These are phyloP conservation scores for Ophonus ardosiacus DNA, from an alignment of 2,888 invertebrate species.

Conservation along the genomic window DNA sequence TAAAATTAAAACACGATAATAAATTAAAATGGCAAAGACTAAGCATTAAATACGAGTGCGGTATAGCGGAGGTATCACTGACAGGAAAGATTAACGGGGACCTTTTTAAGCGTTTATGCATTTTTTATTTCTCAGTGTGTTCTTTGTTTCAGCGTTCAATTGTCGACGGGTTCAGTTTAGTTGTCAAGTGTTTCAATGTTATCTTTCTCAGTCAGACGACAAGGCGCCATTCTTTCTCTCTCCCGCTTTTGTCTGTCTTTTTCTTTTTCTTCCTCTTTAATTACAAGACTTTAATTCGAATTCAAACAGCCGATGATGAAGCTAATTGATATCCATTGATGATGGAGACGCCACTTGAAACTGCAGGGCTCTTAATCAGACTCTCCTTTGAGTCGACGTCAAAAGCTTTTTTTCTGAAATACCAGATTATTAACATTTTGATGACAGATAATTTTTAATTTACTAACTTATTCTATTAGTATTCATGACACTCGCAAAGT, in stretches of 20 bases:
- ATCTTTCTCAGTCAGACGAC: constrained; percentile 45
- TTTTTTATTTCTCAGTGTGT: constrained; percentile 43
- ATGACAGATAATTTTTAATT: constrained; percentile 33
- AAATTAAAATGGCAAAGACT: constrained; percentile 39
- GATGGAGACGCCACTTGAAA: constrained; percentile 34
- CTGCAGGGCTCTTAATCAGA: constrained; percentile 41
- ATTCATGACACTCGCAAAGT: background rate
- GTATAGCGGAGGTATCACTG: constrained; percentile 29
- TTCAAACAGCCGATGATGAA: constrained; percentile 59
- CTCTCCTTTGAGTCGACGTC: constrained; percentile 6
- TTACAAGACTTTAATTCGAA: constrained; percentile 59
- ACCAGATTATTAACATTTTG: constrained; percentile 30
- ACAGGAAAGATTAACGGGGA: constrained; percentile 36
- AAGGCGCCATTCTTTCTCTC: constrained; percentile 22
- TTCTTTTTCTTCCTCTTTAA: constrained; percentile 52
- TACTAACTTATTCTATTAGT: background rate
- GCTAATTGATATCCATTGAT: constrained; percentile 59
- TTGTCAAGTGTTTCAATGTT: constrained; percentile 47
- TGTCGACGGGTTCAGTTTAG: constrained; percentile 48
- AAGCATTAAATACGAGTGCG: constrained; percentile 29
- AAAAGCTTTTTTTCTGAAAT: constrained; percentile 11
- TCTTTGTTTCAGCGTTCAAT: constrained; percentile 49
- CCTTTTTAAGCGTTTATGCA: constrained; percentile 47
- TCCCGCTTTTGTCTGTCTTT: constrained; percentile 12
- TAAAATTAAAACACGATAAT: constrained; percentile 34